Conservation (phyloP, 2,797 vertebrate genomes). For the Harpagifer antarcticus region DNA sequence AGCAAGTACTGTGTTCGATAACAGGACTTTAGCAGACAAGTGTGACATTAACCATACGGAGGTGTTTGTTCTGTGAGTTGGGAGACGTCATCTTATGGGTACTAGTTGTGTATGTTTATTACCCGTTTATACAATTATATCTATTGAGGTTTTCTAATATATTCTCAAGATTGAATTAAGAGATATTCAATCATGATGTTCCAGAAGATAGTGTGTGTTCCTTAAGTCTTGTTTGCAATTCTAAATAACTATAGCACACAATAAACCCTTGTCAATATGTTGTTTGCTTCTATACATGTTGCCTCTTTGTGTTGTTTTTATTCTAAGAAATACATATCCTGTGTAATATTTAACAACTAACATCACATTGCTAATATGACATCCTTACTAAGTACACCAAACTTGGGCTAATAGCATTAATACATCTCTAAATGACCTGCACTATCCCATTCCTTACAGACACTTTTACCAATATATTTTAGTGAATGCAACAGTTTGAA, state of each 20-base stretch:
- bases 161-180: too few species aligned
- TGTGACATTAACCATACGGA: slow-evolving; percentile 32
- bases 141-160: too few species aligned
- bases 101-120: background rate
- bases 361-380: background rate
- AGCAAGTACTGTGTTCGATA: slow-evolving; percentile 7
- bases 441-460: background rate
- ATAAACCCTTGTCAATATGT: background rate
- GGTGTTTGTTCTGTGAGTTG: background rate
- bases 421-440: background rate
- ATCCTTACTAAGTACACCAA: background rate
- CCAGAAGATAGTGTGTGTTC: background rate
- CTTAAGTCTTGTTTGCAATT: background rate
- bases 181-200: background rate
- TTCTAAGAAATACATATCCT: background rate
- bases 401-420: background rate
- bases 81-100: background rate
- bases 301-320: background rate
- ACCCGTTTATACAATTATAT: too few species aligned
- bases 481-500: background rate
- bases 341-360: background rate
- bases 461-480: background rate
- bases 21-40: slow-evolving; percentile 11
- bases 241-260: background rate
- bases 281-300: background rate